Evolutionary conservation across 1,140 invertebrate genomes (phyloP), one percentile per base, ranked within the genome.

Genomic region (Stenopsyche tienmushanensis): DNA sequence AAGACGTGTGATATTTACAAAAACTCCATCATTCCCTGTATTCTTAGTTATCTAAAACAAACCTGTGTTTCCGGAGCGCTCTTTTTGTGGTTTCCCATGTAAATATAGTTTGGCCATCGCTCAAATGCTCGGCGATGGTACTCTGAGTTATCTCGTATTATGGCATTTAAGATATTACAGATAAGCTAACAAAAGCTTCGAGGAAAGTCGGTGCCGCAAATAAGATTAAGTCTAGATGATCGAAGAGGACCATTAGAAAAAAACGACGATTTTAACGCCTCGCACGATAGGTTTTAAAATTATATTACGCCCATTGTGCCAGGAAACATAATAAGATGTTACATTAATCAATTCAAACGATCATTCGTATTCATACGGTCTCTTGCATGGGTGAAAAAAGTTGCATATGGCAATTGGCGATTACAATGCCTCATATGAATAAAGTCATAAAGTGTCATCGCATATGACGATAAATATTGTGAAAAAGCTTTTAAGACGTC

Each of bases 21-120:
- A 57, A 67, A 67, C 34, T 21, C 41, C 47, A 42, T 29, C 62
- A 52, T 53, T 53, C 55, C 20, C 29, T 15, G 45, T 29, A 24
- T 64, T n/a, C n/a, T n/a, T n/a, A n/a, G n/a, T n/a, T 68, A 68
- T 70, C 67, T 70, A 66, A 70, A 64, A 66, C 60, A 70, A 70
- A 70, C 60, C 15, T 47, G 24, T 49, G 49, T 70, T 70, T 70
- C 67, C 67, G 67, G 67, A 23, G 41, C 53, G 53, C 58, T 69
- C 58, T 62, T 62, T 66, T 70, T 66, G 53, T 60, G 42, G 57
- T 53, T 47, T 29, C 21, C 2, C 63, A 13, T 52, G 54, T 62
- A 64, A 59, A 66, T 60, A 69, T 47, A 23, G 13, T 53, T 42
- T 47, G 21, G 59, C 34, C 50, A 69, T 49, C 55, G 42, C 42